phyloP scores from a whole-genome alignment of 2,888 invertebrate species.

The Teleiodes luculella region DNA sequence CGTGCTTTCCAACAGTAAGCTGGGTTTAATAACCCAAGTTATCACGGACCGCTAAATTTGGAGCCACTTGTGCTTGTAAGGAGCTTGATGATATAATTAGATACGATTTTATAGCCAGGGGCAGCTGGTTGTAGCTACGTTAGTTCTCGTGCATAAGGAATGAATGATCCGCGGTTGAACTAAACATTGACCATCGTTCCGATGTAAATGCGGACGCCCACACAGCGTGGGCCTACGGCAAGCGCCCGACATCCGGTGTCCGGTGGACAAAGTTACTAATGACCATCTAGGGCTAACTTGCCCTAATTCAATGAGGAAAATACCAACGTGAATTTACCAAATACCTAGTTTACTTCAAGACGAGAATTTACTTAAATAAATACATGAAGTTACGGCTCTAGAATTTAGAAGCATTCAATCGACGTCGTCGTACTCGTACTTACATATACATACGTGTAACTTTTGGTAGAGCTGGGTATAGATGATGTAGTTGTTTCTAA shows the following conservation, averaged over 20 bases:
- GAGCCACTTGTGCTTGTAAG: conserved; percentile 49
- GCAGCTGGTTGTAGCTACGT: conserved; percentile 15
- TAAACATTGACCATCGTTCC: conserved; percentile 25
- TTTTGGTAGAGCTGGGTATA: not conserved
- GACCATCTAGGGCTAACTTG: not conserved
- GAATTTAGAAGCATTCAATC: not conserved
- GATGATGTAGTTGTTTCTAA: not conserved
- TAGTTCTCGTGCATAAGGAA: conserved; percentile 15
- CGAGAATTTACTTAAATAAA: no score
- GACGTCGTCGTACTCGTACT: not conserved
- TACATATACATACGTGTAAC: not conserved
- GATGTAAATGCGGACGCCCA: conserved; percentile 38
- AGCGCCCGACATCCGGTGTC: conserved; percentile 69
- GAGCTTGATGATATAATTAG: conserved; percentile 46
- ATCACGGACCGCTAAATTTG: conserved; percentile 57
- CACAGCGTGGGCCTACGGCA: conserved; percentile 61
- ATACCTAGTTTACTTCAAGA: not conserved
- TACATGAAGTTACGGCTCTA: no score
- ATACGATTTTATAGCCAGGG: conserved; percentile 39
- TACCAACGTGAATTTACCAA: not conserved
- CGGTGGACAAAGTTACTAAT: conserved; percentile 30
- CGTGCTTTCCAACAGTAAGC: conserved; percentile 15
- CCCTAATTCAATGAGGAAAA: conserved; percentile 10
- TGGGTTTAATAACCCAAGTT: conserved; percentile 43
- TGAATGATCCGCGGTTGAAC: conserved; percentile 21